Conservation (phyloP, 1,140 invertebrate genomes). For the Apis laboriosa region DNA sequence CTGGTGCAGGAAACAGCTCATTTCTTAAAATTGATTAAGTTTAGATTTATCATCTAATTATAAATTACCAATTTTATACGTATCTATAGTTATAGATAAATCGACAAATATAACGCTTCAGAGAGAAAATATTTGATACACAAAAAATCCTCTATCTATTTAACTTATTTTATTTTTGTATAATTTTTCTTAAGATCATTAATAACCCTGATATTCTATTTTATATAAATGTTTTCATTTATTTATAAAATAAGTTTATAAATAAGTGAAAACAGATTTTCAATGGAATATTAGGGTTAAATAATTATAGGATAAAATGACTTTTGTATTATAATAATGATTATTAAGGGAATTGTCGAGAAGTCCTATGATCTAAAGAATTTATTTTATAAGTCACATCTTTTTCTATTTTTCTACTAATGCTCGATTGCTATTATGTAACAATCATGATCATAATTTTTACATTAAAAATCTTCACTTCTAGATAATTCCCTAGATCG, state of each 20-base stretch:
- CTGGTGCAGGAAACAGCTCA: conserved; percentile 64
- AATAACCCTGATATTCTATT: not conserved
- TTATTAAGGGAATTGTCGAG: not conserved
- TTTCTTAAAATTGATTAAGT: conserved; percentile 76
- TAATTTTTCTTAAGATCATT: not conserved
- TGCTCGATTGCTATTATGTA: not conserved
- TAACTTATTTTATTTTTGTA: not conserved
- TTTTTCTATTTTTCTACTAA: conserved; percentile 45
- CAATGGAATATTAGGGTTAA: not conserved
- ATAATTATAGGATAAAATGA: not conserved
- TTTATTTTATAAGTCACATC: conserved; percentile 19
- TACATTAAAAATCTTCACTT: conserved; percentile 1
- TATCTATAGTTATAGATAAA: not conserved
- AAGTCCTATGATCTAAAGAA: conserved; percentile 3
- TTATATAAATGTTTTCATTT: too few species aligned
- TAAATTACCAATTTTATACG: conserved; percentile 38
- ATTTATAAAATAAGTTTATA: not conserved
- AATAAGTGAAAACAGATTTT: not conserved
- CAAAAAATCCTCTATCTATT: not conserved
- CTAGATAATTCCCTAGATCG: not conserved
- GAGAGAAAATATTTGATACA: conserved; percentile 15
- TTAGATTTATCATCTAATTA: not conserved
- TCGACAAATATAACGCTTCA: not conserved
- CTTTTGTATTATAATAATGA: not conserved
- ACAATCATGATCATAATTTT: not conserved